A percentile compares a stretch with the other conserved stretches of the same genome.
phyloP scores from a whole-genome alignment of 2,797 vertebrate species.

The Propithecus deckenii region DNA sequence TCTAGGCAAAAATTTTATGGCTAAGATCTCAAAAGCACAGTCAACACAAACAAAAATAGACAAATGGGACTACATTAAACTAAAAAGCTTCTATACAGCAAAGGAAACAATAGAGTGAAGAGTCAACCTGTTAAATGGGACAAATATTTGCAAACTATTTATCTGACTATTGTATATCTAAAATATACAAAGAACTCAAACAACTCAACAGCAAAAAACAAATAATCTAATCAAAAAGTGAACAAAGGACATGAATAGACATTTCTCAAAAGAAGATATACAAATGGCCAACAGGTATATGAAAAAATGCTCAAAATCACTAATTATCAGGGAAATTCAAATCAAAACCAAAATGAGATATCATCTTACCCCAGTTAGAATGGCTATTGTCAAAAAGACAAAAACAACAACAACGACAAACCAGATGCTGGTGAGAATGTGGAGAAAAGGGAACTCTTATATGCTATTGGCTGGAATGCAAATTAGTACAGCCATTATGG shows the following conservation, averaged over 20 bases:
- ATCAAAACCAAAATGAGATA: neutral
- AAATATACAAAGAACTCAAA: neutral
- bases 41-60: neutral
- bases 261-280: neutral
- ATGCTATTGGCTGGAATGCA: neutral
- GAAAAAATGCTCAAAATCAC: neutral
- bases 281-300: neutral
- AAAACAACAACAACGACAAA: neutral
- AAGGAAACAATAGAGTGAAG: neutral
- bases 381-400: neutral
- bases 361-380: neutral
- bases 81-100: neutral
- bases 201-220: neutral
- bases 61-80: neutral
- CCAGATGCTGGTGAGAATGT: too few relatives aligned
- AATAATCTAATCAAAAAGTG: neutral
- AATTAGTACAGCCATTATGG: neutral
- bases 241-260: neutral
- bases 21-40: neutral
- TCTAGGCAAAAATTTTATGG: neutral
- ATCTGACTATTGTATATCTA: neutral
- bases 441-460: neutral
- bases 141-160: neutral
- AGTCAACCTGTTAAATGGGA: neutral
- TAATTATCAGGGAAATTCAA: neutral